Base-by-base conservation (phyloP, 2,113 vertebrate genomes). In the Heptranchias perlo region DNA sequence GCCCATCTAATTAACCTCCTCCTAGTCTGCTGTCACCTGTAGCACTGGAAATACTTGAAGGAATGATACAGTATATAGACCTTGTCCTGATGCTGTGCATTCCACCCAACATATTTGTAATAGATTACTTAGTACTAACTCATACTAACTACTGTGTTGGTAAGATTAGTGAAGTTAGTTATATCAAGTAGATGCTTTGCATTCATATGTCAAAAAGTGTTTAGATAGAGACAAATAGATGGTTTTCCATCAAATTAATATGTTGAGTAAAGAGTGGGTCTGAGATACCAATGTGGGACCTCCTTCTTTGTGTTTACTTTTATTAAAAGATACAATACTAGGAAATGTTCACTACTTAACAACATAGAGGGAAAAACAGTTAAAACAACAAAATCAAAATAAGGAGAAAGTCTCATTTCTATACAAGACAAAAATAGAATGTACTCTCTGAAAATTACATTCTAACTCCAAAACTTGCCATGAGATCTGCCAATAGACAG, bases 11-110 rank as follows among this genome's bases (percentile, higher is more conserved):
- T 91, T 93, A 62, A 64, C 11, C 78, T 62, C 89, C 13, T 8
- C 54, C 54, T 92, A 62, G 11, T 61, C 52, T 61, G 87, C 54
- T 4, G 54, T 16, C 21, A 62, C 58, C n/a, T 93, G 35, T 39
- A 93, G 18, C 62, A 39, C 16, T 93, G 89, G 35, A 93, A 62
- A 93, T 93, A 62, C n/a, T n/a, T n/a, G n/a, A n/a, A n/a, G n/a
- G n/a, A n/a, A n/a, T n/a, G n/a, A n/a, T 93, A 62, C 6, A n/a
- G 69, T 35, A 76, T 3, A 82, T 44, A 39, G 58, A 93, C 58
- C 35, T 23, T 93, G 0, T 64, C 61, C 89, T 44, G 35, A 39
- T 93, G 89, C 28, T 93, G 21, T 6, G 0, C 58, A 62, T 62
- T 93, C 35, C 89, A 93, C 58, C n/a, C n/a, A 82, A 21, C 44